Conservation (phyloP, 23 tunicate species). For the Botrylloides violaceus region DNA sequence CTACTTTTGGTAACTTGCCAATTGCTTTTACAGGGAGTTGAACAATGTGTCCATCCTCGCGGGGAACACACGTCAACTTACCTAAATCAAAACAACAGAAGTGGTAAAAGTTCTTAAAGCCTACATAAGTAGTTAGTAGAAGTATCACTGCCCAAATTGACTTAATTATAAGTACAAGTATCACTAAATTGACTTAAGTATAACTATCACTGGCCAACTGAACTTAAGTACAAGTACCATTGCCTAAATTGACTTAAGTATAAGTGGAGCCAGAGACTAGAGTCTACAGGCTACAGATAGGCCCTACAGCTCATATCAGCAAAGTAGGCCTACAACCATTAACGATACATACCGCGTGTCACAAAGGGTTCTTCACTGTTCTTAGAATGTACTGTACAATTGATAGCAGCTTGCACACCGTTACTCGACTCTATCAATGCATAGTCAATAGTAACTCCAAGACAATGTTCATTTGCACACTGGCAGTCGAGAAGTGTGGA, state of each 20-base stretch:
- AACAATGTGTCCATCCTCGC: background rate
- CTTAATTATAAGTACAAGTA: too few species aligned
- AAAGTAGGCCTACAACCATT: background rate
- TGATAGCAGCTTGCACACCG: background rate
- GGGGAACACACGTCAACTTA: background rate
- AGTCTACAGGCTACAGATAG: too few species aligned
- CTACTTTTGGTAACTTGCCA: background rate
- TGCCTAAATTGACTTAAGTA: too few species aligned
- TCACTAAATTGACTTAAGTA: too few species aligned
- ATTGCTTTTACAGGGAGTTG: background rate
- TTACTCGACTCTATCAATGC: background rate
- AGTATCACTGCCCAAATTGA: too few species aligned
- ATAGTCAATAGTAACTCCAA: slow-evolving; percentile 5
- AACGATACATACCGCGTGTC: slow-evolving; percentile 4
- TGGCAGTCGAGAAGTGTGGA: background rate
- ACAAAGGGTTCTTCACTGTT: background rate
- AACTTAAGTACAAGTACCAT: too few species aligned
- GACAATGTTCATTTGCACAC: slow-evolving; percentile 24
- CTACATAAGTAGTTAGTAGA: too few species aligned
- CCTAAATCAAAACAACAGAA: too few species aligned
- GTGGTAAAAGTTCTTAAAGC: too few species aligned
- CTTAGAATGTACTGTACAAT: background rate
- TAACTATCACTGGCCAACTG: too few species aligned
- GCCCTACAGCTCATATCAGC: too few species aligned
- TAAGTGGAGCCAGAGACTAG: too few species aligned